phyloP scores from a whole-genome alignment of 2,888 invertebrate species.

The Gastrophysa polygoni region DNA sequence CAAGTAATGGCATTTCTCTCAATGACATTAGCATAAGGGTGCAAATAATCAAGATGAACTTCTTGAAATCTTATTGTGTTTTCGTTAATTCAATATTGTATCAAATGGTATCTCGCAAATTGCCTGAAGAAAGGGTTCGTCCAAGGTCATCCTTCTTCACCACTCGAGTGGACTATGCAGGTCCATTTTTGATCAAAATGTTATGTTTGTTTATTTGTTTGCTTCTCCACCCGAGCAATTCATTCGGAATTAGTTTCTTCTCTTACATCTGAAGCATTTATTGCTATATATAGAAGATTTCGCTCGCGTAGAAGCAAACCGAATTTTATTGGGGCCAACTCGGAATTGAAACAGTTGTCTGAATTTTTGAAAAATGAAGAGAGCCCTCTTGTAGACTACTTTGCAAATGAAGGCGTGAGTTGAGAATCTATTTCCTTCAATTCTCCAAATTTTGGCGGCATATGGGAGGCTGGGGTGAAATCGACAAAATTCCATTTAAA shows the following conservation, averaged over 20 bases:
- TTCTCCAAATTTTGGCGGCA: constrained; percentile 44
- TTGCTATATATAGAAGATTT: constrained; percentile 24
- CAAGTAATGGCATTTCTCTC: constrained; percentile 2
- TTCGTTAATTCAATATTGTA: constrained; percentile 39
- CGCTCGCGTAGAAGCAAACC: constrained; percentile 19
- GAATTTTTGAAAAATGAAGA: constrained; percentile 12
- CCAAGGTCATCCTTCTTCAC: constrained; percentile 21
- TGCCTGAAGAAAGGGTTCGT: constrained; percentile 19
- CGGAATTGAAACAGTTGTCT: constrained; percentile 9
- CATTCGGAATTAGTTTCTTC: constrained; percentile 18
- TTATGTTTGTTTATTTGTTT: constrained; percentile 18
- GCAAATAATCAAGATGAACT: constrained; percentile 3
- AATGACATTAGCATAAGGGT: neutral
- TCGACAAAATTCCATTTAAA: constrained; percentile 43
- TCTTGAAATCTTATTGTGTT: neutral
- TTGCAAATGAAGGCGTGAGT: constrained; percentile 19
- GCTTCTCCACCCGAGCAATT: constrained; percentile 19
- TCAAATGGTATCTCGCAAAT: constrained; percentile 14
- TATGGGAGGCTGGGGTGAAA: constrained; percentile 46
- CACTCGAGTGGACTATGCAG: constrained; percentile 24
- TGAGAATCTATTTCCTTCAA: constrained; percentile 46
- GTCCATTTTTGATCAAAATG: constrained; percentile 27
- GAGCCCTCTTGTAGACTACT: neutral
- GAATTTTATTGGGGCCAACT: constrained; percentile 19
- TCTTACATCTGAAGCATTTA: constrained; percentile 23